Evolutionary conservation across 2,113 vertebrate genomes (phyloP).

Genomic region (Planiliza haematocheilus): DNA sequence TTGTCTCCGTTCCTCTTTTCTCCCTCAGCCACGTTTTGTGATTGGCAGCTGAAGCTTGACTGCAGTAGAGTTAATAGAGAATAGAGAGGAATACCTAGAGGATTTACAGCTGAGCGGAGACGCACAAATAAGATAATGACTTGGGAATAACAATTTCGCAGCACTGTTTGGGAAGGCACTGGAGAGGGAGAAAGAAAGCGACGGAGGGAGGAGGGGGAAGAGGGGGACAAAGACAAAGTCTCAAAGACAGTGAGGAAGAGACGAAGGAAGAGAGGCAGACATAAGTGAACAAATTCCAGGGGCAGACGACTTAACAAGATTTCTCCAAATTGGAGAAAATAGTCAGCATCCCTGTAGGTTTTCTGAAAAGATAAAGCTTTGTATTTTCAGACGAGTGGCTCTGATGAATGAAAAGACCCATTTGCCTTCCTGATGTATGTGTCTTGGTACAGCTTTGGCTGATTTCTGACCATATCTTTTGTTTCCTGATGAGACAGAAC

Average conservation of each 20-base stretch:
- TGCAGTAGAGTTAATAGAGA: conserved; percentile 77
- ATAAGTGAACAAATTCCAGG: conserved; percentile 60
- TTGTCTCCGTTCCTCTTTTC: conserved; percentile 60
- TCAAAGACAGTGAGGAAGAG: conserved; percentile 52
- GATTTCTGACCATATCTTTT: conserved; percentile 55
- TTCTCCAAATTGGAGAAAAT: conserved; percentile 69
- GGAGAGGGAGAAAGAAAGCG: conserved; percentile 42
- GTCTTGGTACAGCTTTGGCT: conserved; percentile 36
- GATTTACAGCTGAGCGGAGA: conserved; percentile 82
- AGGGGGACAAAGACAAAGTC: conserved; percentile 49
- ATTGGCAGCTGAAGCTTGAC: conserved; percentile 80
- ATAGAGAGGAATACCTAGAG: conserved; percentile 79
- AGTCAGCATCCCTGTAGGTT: conserved; percentile 55
- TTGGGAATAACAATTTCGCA: conserved; percentile 81
- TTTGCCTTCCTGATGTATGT: conserved; percentile 53
- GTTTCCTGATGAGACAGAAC: conserved; percentile 31
- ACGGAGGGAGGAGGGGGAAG: conserved; percentile 24
- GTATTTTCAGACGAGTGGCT: conserved; percentile 45
- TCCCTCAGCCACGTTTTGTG: conserved; percentile 70
- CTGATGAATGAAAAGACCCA: conserved; percentile 61
- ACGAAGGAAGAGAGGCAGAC: conserved; percentile 33
- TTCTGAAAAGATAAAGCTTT: conserved; percentile 59
- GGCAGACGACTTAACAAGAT: conserved; percentile 55
- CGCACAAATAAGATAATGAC: conserved; percentile 84
- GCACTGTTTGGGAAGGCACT: conserved; percentile 60